phyloP scores from a whole-genome alignment of 2,113 vertebrate genomes.

The Phrynosoma platyrhinos region DNA sequence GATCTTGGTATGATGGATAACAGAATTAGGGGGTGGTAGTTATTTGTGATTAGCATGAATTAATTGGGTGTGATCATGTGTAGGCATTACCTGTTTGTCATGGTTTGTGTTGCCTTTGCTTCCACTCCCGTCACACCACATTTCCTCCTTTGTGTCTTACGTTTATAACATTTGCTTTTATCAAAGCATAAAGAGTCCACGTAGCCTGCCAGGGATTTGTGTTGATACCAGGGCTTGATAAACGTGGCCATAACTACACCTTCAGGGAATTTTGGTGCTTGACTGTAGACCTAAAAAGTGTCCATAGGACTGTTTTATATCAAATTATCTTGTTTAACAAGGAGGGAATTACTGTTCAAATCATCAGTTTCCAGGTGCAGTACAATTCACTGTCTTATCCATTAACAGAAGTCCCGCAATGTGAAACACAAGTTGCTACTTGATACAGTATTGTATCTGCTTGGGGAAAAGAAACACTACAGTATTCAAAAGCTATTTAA shows the following conservation, averaged over 20 bases:
- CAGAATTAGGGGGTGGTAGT: background rate
- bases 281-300: background rate
- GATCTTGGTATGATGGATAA: background rate
- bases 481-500: background rate
- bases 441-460: background rate
- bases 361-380: background rate
- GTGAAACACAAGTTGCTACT: background rate
- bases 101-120: background rate
- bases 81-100: constrained; percentile 2
- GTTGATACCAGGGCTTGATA: background rate
- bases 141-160: background rate
- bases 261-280: background rate
- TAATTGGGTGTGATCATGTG: constrained; percentile 7
- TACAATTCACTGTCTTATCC: no score
- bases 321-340: background rate
- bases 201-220: background rate
- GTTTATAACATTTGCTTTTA: background rate
- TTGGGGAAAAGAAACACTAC: no score
- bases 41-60: constrained; percentile 14
- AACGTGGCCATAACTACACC: background rate
- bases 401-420: background rate
- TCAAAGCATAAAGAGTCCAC: background rate
- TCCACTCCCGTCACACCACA: background rate
- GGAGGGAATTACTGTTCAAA: background rate
- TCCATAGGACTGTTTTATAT: background rate